Conservation (phyloP, 2,797 vertebrate genomes). For the Austrolebias charrua region DNA sequence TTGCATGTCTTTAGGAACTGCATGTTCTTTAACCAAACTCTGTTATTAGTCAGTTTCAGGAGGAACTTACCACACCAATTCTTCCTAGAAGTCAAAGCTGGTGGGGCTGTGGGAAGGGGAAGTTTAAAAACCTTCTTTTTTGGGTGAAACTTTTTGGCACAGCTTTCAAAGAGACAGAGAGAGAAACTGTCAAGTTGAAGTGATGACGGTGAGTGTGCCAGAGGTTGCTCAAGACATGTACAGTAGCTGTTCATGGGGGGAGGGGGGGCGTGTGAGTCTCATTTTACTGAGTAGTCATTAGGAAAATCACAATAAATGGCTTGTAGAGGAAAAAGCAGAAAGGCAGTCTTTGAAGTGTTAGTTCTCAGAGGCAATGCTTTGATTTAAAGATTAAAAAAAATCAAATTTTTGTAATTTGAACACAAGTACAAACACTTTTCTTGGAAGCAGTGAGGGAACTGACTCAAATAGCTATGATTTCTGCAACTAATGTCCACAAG, state of each 20-base stretch:
- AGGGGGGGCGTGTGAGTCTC: neutral
- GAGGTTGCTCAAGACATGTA: neutral
- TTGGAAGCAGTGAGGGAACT: neutral
- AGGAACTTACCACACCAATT: constrained; percentile 59
- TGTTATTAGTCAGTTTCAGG: constrained; percentile 63
- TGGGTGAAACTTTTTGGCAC: neutral
- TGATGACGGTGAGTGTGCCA: neutral
- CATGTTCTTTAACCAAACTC: constrained; percentile 59
- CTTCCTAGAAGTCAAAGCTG: constrained; percentile 54
- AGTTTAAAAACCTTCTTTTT: constrained; percentile 9
- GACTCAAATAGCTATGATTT: constrained; percentile 15
- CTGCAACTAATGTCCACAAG: constrained; percentile 34
- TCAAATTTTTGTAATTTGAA: constrained; percentile 16
- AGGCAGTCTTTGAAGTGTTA: neutral
- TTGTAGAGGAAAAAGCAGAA: constrained; percentile 6
- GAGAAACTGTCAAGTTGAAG: neutral
- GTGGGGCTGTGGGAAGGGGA: constrained; percentile 20
- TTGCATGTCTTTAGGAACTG: constrained; percentile 58
- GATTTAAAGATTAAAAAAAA: constrained; percentile 5
- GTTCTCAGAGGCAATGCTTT: constrained; percentile 5
- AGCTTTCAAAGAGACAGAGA: neutral
- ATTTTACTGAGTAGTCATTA: constrained; percentile 6
- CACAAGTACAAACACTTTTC: constrained; percentile 12
- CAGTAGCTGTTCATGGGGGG: neutral
- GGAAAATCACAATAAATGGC: constrained; percentile 1